phyloP scores from a whole-genome alignment of 2,888 invertebrate species.

The Amiota minor region DNA sequence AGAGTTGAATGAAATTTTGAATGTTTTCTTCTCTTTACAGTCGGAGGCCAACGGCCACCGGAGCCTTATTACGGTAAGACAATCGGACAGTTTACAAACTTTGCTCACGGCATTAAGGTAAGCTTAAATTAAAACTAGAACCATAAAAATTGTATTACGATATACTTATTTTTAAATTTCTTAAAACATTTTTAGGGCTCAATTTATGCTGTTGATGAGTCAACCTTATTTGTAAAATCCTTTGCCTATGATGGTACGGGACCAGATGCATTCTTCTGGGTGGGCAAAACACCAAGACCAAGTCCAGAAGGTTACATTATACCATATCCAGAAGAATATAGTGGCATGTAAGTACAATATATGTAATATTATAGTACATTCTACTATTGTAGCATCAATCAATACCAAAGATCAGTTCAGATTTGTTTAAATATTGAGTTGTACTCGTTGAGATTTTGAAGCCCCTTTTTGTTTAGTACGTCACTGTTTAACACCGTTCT shows the following conservation, averaged over 20 bases:
- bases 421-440: neutral
- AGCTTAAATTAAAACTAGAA: conserved; percentile 25
- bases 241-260: conserved; percentile 92
- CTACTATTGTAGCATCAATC: neutral
- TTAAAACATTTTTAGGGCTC: conserved; percentile 75
- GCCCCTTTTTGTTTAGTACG: conserved; percentile 58
- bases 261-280: conserved; percentile 93
- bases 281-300: conserved; percentile 85
- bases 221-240: conserved; percentile 88
- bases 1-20: neutral
- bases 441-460: conserved; percentile 34
- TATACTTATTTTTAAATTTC: neutral
- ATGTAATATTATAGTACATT: no score
- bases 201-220: conserved; percentile 91
- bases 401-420: neutral
- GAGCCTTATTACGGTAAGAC: conserved; percentile 85
- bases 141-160: neutral
- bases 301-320: conserved; percentile 88
- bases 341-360: conserved; percentile 81
- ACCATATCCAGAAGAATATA: conserved; percentile 89
- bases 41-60: conserved; percentile 69
- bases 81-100: conserved; percentile 83
- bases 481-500: conserved; percentile 30
- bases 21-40: conserved; percentile 45
- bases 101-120: conserved; percentile 83